A percentile compares a stretch with the other conserved stretches of the same genome.
These are phyloP conservation scores for Progne subis DNA, from an alignment of 2,113 vertebrate species.

Conservation along the genomic window DNA sequence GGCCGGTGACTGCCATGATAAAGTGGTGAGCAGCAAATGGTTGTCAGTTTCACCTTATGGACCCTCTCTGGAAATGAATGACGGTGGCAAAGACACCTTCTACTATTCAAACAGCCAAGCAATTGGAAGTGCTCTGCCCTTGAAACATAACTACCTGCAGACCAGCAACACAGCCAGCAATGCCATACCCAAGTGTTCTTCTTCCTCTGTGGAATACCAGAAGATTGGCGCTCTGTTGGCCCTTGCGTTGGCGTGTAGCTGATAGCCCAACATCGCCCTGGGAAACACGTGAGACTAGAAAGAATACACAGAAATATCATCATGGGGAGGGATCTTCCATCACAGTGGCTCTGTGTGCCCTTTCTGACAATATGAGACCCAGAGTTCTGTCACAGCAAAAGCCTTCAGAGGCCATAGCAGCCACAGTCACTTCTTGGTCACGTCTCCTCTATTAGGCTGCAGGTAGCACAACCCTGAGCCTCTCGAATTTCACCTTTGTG, in stretches of 20 bases:
- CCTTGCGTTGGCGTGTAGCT: accelerated
- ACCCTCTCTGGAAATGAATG: neutral
- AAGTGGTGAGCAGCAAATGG: neutral
- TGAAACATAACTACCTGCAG: neutral
- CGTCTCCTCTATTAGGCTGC: accelerated
- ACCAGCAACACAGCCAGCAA: neutral
- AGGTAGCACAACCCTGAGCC: neutral
- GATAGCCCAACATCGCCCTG: neutral
- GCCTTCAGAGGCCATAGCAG: neutral
- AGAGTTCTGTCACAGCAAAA: neutral
- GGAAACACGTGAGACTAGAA: accelerated
- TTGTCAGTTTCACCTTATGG: neutral
- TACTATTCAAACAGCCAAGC: neutral
- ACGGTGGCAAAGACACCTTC: neutral
- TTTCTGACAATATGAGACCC: neutral
- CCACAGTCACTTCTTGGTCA: neutral
- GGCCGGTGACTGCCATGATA: accelerated
- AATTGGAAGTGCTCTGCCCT: neutral
- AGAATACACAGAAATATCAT: neutral
- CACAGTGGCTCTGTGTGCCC: accelerated
- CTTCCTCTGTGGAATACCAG: neutral
- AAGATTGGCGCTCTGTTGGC: accelerated
- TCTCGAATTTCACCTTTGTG: neutral
- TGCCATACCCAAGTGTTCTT: neutral
- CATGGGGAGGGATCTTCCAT: neutral